phyloP scores from a whole-genome alignment of 2,113 vertebrate species.

The Ptychochromis oligacanthus region DNA sequence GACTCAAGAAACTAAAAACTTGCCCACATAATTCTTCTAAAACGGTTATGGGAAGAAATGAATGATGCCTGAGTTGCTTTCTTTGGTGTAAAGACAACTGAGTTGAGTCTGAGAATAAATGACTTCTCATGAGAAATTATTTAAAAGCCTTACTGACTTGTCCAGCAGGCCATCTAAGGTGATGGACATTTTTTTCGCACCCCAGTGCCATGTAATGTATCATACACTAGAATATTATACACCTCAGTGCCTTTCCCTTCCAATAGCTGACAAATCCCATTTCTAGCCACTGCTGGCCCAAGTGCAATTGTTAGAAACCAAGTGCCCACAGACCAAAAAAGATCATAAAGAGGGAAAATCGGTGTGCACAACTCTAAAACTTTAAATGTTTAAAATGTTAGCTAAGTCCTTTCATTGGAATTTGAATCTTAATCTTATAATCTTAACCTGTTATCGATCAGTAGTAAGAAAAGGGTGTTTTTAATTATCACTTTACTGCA shows the following conservation, averaged over 20 bases:
- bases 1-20: not conserved
- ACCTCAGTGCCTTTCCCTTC: not conserved
- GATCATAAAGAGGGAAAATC: not conserved
- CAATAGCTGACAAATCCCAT: not conserved
- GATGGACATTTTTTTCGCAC: not conserved
- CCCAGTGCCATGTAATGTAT: not conserved
- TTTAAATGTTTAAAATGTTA: not conserved
- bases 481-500: not conserved
- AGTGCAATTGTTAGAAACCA: not conserved
- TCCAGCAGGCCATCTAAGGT: not conserved
- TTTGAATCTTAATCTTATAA: not conserved
- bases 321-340: slow-evolving; percentile 1
- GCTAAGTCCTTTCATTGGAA: not conserved
- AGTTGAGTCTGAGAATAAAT: not conserved
- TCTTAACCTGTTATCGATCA: not conserved
- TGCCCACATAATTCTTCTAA: not conserved
- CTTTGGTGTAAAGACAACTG: not conserved
- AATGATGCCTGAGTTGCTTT: not conserved
- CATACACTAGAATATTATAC: not conserved
- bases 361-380: not conserved
- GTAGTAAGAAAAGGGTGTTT: not conserved
- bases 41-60: not conserved
- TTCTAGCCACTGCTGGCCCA: not conserved
- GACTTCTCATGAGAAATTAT: not conserved
- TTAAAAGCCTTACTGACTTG: not conserved